Percentiles rank a stretch among this genome's conserved stretches.
Evolutionary conservation across 2,797 vertebrate genomes (phyloP).

Genomic region (Anomalospiza imberbis): DNA sequence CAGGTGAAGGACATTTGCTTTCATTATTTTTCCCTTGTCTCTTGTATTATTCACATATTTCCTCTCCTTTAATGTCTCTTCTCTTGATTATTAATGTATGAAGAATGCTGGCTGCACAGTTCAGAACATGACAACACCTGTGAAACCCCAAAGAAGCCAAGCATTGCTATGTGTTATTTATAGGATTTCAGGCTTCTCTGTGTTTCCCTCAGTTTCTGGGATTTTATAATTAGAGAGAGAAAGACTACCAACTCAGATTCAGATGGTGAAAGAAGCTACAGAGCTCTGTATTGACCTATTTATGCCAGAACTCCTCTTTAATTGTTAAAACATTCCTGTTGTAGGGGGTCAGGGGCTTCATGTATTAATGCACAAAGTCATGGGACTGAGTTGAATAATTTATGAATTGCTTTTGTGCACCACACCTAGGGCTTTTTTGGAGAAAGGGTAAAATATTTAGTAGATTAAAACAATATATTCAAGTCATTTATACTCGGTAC

Average conservation of each 20-base stretch:
- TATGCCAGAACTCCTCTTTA: slow-evolving; percentile 45
- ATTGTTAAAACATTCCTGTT: slow-evolving; percentile 20
- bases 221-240: slow-evolving; percentile 46
- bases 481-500: neutral
- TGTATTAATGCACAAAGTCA: slow-evolving; percentile 18
- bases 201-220: neutral
- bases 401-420: slow-evolving; percentile 41
- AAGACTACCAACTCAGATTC: neutral
- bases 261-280: neutral
- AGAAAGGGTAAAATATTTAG: neutral
- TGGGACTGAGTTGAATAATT: slow-evolving; percentile 36
- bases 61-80: slow-evolving; percentile 49
- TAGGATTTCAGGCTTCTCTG: slow-evolving; percentile 25
- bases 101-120: slow-evolving; percentile 55
- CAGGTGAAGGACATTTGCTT: slow-evolving; percentile 42
- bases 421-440: neutral
- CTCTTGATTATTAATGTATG: slow-evolving; percentile 64
- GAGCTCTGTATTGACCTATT: slow-evolving; percentile 49
- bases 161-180: slow-evolving; percentile 47
- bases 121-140: slow-evolving; percentile 60
- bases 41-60: slow-evolving; percentile 67
- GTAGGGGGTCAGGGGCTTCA: slow-evolving; percentile 38
- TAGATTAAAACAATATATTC: neutral
- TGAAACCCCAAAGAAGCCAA: slow-evolving; percentile 51
- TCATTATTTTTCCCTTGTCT: slow-evolving; percentile 51